These are phyloP conservation scores for Pseudomugil gertrudae DNA, from an alignment of 2,797 vertebrate species.

Conservation along the genomic window DNA sequence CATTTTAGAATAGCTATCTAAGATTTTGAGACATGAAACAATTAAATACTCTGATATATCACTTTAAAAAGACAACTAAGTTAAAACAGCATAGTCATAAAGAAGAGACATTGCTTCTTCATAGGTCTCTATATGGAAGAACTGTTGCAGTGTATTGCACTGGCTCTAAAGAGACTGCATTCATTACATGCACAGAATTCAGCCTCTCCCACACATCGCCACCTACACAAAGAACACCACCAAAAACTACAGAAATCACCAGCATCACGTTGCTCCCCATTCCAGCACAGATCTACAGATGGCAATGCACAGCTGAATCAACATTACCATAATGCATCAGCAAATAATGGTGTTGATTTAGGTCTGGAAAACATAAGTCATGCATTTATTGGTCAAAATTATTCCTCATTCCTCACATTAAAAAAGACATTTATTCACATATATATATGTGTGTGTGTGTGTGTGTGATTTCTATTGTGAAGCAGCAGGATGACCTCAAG, in stretches of 20 bases:
- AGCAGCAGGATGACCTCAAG: not conserved
- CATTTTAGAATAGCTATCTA: slow-evolving; percentile 5
- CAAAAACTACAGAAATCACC: slow-evolving; percentile 74
- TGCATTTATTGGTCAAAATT: slow-evolving; percentile 32
- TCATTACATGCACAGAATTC: slow-evolving; percentile 81
- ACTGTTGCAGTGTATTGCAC: slow-evolving; percentile 58
- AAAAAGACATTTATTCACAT: slow-evolving; percentile 39
- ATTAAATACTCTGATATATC: not conserved
- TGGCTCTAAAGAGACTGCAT: slow-evolving; percentile 78
- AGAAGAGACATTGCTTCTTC: slow-evolving; percentile 52
- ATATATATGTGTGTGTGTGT: no score
- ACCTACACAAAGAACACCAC: slow-evolving; percentile 78
- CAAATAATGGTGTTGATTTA: slow-evolving; percentile 49
- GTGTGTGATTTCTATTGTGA: not conserved
- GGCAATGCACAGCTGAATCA: slow-evolving; percentile 52
- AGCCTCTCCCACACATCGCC: slow-evolving; percentile 84
- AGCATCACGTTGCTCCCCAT: slow-evolving; percentile 68
- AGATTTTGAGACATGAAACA: slow-evolving; percentile 13
- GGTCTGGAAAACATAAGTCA: slow-evolving; percentile 31
- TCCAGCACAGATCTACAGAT: slow-evolving; percentile 53
- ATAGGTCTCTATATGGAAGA: slow-evolving; percentile 55
- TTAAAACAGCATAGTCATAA: slow-evolving; percentile 16
- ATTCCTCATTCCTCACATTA: slow-evolving; percentile 35
- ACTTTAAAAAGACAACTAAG: slow-evolving; percentile 22
- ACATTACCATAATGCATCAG: slow-evolving; percentile 49